Base-by-base conservation (phyloP, 1,140 invertebrate species). In the Macrotrachela quadricornifera region DNA sequence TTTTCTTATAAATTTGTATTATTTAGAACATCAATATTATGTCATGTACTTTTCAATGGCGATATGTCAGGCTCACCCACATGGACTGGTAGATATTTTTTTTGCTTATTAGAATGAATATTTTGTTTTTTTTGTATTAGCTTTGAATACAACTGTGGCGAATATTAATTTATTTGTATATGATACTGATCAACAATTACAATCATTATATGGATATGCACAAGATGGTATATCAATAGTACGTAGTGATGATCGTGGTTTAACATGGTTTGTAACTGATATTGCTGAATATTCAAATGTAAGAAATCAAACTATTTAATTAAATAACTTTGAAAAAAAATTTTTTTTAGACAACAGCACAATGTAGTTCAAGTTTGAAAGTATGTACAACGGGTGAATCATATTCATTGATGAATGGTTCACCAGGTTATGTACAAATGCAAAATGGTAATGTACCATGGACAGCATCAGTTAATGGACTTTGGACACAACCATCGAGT, bases 171-270 rank as follows among this genome's bases (percentile, higher is more conserved):
- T n/a, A 46, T 45, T 43, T 53, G 8, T 53, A 46, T 42, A 46
- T 36, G 11, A 36, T 53, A 0, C 39, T 30, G 46, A 44, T 16
- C 11, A 48, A 44, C 40, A 15, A 13, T 3, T 18, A n/a, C 10
- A 15, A 37, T 53, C 14, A 42, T 46, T 53, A 16, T 53, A 53
- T 16, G 51, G 51, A 41, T 14, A 46, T 46, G 36, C 16, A n/a
- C 46, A 47, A 30, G 45, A 53, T 36, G 46, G 46, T 38, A 36
- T 12, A 30, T 37, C 12, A 8, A 46, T 40, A 36, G 51, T 53
- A 12, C 41, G 51, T 46, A 53, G 51, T n/a, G 46, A 53, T 46
- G 51, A 53, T 53, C 18, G 30, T 38, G 51, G 51, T n/a, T 12
- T 53, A 40, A 30, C 17, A 14, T 53, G 51, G 51, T 39, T 46